phyloP scores from a whole-genome alignment of 2,888 invertebrate genomes.

The Pyralis farinalis region DNA sequence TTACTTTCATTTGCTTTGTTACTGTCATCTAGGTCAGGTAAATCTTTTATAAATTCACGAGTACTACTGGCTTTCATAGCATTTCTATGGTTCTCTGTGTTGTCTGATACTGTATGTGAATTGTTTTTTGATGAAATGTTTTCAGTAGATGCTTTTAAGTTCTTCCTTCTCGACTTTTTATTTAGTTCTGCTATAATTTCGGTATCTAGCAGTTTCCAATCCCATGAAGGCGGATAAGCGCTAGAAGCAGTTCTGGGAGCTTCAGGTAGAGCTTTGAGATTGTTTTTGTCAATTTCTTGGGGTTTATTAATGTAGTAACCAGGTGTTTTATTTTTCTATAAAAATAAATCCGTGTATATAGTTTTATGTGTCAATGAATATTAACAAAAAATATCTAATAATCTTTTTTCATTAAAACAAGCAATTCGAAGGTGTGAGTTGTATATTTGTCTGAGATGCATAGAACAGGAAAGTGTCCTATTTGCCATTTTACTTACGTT shows the following conservation, averaged over 20 bases:
- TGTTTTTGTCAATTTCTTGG: slow-evolving; percentile 88
- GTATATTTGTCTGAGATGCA: too few relatives aligned
- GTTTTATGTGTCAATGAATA: too few relatives aligned
- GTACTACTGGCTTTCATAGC: slow-evolving; percentile 70
- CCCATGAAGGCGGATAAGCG: slow-evolving; percentile 85
- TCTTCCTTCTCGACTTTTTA: slow-evolving; percentile 63
- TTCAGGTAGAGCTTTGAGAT: slow-evolving; percentile 87
- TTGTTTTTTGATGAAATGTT: slow-evolving; percentile 72
- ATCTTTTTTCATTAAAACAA: too few relatives aligned
- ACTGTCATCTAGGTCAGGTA: slow-evolving; percentile 64
- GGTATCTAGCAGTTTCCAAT: slow-evolving; percentile 85
- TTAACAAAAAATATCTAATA: too few relatives aligned
- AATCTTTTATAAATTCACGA: slow-evolving; percentile 63
- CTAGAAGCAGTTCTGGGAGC: slow-evolving; percentile 90
- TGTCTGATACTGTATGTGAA: slow-evolving; percentile 63
- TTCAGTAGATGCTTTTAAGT: slow-evolving; percentile 58
- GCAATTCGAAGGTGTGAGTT: too few relatives aligned
- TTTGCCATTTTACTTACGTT: slow-evolving; percentile 81
- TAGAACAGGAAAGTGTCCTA: too few relatives aligned
- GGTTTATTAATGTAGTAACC: slow-evolving; percentile 88
- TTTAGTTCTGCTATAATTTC: slow-evolving; percentile 64
- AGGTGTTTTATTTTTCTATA: slow-evolving; percentile 90
- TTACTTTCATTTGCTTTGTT: slow-evolving; percentile 28
- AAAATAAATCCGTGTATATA: background rate
- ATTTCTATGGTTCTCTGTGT: slow-evolving; percentile 42